phyloP scores from a whole-genome alignment of 2,797 vertebrate genomes.

The Enteromius anoplus region DNA sequence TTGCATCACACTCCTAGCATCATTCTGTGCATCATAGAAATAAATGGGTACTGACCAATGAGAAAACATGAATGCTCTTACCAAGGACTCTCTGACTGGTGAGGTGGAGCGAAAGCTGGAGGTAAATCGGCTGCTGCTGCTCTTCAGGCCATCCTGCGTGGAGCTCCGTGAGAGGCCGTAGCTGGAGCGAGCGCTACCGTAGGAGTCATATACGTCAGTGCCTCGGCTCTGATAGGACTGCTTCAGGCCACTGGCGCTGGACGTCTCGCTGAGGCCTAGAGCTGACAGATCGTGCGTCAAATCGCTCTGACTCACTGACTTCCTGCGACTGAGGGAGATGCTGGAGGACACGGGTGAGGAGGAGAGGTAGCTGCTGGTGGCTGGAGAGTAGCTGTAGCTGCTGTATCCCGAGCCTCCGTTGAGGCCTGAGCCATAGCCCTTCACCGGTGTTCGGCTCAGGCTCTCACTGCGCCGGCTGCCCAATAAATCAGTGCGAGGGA shows the following conservation, averaged over 20 bases:
- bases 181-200: constrained; percentile 67
- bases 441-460: constrained; percentile 78
- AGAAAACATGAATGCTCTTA: constrained; percentile 67
- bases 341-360: constrained; percentile 65
- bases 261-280: constrained; percentile 77
- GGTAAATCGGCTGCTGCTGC: constrained; percentile 69
- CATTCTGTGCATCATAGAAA: background rate
- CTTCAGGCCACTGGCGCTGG: constrained; percentile 80
- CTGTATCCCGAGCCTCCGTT: constrained; percentile 82
- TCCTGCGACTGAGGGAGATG: constrained; percentile 82
- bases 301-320: constrained; percentile 92
- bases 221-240: constrained; percentile 80
- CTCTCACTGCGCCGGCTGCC: constrained; percentile 80
- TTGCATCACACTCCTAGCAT: background rate
- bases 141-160: constrained; percentile 73
- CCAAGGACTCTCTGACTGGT: constrained; percentile 74
- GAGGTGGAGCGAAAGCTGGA: constrained; percentile 65
- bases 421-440: constrained; percentile 76
- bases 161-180: constrained; percentile 75
- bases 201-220: constrained; percentile 76
- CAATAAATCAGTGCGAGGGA: constrained; percentile 83
- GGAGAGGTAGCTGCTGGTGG: constrained; percentile 81
- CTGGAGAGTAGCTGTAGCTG: constrained; percentile 72
- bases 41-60: background rate
- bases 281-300: constrained; percentile 86